phyloP scores from a whole-genome alignment of 2,113 vertebrate species.

The Lipotes vexillifer region DNA sequence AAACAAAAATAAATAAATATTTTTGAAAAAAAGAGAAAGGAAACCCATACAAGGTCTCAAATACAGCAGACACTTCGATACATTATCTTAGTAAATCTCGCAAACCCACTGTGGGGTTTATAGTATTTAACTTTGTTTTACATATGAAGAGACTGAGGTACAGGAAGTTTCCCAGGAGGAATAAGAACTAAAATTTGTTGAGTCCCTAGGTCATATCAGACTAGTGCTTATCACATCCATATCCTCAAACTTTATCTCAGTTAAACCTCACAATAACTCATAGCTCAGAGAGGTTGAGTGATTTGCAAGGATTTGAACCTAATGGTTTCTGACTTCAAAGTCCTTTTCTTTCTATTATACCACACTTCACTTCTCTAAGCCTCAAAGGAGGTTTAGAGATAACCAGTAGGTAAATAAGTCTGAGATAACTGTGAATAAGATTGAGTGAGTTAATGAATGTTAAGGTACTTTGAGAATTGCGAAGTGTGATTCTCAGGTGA shows the following conservation, averaged over 20 bases:
- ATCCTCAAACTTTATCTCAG: neutral
- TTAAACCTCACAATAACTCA: neutral
- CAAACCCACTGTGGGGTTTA: neutral
- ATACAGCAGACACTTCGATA: neutral
- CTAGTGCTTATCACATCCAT: neutral
- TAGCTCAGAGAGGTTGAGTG: neutral
- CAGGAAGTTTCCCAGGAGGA: neutral
- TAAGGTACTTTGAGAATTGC: neutral
- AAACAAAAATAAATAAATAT: too few relatives aligned
- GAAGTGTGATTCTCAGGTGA: neutral
- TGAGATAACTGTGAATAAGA: neutral
- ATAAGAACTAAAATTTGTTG: neutral
- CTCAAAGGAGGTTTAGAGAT: neutral
- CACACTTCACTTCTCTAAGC: neutral
- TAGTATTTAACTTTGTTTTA: neutral
- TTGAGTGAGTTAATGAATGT: neutral
- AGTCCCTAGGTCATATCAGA: neutral
- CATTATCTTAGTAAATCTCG: neutral
- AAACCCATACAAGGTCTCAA: neutral
- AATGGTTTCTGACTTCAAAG: constrained; percentile 7
- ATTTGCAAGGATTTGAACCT: neutral
- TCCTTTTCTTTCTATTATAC: neutral
- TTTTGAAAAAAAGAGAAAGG: neutral
- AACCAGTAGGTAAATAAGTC: neutral
- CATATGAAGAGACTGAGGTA: neutral